Evolutionary conservation across 2,113 vertebrate species (phyloP).

Genomic region (Equus przewalskii): DNA sequence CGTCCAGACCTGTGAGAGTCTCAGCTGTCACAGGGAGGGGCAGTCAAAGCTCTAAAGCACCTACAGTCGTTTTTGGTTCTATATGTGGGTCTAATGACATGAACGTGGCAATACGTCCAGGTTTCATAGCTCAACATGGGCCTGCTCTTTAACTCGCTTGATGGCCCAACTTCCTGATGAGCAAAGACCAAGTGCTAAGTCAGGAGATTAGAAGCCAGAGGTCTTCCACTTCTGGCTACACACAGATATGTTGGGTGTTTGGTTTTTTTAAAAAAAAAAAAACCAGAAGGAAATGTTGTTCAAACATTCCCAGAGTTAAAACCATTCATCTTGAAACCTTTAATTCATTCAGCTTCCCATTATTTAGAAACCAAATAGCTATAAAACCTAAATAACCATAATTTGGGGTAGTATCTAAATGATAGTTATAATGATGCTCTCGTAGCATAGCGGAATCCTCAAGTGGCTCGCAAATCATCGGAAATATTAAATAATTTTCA

Average conservation of each 20-base stretch:
- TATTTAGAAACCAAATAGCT: conserved; percentile 21
- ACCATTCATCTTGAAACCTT: background rate
- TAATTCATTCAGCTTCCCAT: background rate
- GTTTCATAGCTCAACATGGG: conserved; percentile 28
- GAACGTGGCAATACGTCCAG: background rate
- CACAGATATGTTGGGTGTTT: background rate
- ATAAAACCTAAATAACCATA: conserved; percentile 13
- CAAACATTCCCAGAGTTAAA: conserved; percentile 20
- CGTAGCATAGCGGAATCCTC: background rate
- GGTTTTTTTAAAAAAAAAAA: background rate
- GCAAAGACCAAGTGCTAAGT: conserved; percentile 51
- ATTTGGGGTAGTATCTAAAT: background rate
- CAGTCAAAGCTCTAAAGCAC: conserved; percentile 24
- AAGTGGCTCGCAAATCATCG: background rate
- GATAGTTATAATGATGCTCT: background rate
- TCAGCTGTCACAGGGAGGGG: conserved; percentile 38
- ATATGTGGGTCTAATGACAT: background rate
- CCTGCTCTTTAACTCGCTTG: background rate
- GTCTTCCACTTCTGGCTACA: conserved; percentile 34
- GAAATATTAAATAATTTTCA: background rate
- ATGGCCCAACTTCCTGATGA: conserved; percentile 53
- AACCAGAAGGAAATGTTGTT: conserved; percentile 22
- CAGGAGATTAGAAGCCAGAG: background rate
- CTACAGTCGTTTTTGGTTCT: conserved; percentile 59
- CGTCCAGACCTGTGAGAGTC: conserved; percentile 60